Evolutionary conservation across 1,140 invertebrate species (phyloP).

Genomic region (Achatina immaculata): DNA sequence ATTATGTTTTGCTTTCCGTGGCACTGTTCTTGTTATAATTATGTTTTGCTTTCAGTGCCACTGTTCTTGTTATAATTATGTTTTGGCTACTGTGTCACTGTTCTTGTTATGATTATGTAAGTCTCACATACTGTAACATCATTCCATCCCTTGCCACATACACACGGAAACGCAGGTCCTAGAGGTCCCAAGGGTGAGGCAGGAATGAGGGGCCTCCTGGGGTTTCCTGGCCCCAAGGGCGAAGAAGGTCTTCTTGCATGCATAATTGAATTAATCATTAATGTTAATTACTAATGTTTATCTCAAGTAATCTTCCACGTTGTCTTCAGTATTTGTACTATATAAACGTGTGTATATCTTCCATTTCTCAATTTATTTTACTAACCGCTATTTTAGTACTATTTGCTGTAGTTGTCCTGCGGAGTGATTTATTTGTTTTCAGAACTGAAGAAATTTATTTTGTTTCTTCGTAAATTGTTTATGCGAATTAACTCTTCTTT

Average conservation of each 20-base stretch:
- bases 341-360: no score
- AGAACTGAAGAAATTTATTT: no score
- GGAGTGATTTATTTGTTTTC: no score
- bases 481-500: no score
- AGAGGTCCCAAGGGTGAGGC: slow-evolving; percentile 18
- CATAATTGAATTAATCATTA: no score
- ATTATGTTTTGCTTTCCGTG: background rate
- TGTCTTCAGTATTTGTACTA: no score
- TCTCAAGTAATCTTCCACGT: no score
- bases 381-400: no score
- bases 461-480: no score
- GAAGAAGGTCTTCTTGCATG: slow-evolving; percentile 7
- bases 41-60: background rate
- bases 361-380: no score
- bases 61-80: background rate
- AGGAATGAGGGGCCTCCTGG: slow-evolving; percentile 4
- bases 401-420: no score
- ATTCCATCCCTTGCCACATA: background rate
- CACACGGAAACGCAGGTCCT: background rate
- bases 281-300: no score
- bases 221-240: slow-evolving; percentile 19
- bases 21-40: background rate
- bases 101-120: background rate
- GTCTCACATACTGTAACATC: background rate
- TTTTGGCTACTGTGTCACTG: background rate